These are phyloP conservation scores for Phorcus lineatus DNA, from an alignment of 2,888 invertebrate species.

Conservation along the genomic window DNA sequence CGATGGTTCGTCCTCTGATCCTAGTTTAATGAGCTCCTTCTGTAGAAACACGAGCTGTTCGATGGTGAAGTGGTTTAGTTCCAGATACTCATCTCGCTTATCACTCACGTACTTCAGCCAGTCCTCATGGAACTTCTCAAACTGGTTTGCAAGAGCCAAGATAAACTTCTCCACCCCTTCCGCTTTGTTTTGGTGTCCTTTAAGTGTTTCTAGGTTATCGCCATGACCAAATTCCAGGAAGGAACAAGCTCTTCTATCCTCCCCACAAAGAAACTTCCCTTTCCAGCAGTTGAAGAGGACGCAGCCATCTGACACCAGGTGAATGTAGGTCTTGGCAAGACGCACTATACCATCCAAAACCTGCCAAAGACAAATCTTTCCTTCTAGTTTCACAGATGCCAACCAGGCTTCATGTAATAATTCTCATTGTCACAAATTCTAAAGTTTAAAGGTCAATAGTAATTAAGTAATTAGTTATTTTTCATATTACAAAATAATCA, in stretches of 20 bases:
- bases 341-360: conserved; percentile 62
- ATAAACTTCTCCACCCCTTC: conserved; percentile 48
- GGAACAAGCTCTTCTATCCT: conserved; percentile 43
- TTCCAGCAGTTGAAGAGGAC: conserved; percentile 63
- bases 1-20: conserved; percentile 38
- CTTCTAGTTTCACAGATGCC: background rate
- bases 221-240: conserved; percentile 51
- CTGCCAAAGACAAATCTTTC: conserved; percentile 41
- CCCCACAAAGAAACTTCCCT: conserved; percentile 55
- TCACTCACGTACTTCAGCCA: conserved; percentile 57
- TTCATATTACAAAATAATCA: no score
- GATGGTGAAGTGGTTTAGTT: conserved; percentile 66
- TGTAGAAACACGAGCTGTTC: conserved; percentile 68
- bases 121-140: conserved; percentile 55
- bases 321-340: conserved; percentile 57
- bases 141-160: conserved; percentile 50
- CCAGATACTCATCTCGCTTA: conserved; percentile 46
- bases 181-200: conserved; percentile 28
- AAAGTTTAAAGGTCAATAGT: no score
- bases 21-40: conserved; percentile 53
- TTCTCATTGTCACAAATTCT: no score
- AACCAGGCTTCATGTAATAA: no score
- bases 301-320: conserved; percentile 63
- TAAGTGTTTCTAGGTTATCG: conserved; percentile 26
- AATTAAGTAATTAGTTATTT: no score